phyloP scores from a whole-genome alignment of 2,797 vertebrate species.

The Hydrolagus colliei region DNA sequence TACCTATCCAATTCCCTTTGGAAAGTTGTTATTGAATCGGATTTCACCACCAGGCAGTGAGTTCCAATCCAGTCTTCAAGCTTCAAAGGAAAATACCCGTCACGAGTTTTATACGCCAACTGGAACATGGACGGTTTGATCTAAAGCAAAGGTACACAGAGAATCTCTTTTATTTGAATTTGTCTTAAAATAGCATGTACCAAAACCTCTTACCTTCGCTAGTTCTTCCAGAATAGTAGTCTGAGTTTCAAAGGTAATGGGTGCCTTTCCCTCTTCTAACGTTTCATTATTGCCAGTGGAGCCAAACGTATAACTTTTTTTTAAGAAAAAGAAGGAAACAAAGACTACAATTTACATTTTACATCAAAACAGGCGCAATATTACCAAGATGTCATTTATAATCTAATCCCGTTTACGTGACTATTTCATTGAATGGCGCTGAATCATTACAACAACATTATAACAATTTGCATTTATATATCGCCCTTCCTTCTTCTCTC shows the following conservation, averaged over 20 bases:
- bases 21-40: too few species aligned
- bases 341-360: background rate
- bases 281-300: slow-evolving; percentile 61
- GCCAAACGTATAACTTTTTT: slow-evolving; percentile 69
- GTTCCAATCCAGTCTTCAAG: background rate
- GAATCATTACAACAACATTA: too few species aligned
- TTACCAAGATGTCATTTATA: too few species aligned
- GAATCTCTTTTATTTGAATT: too few species aligned
- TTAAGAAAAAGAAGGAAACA: slow-evolving; percentile 14
- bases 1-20: too few species aligned
- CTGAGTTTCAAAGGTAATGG: slow-evolving; percentile 69
- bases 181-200: too few species aligned
- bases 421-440: too few species aligned
- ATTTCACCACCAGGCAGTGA: too few species aligned
- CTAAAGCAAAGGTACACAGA: slow-evolving; percentile 34
- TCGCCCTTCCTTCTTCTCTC: too few species aligned
- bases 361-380: too few species aligned
- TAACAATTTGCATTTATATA: too few species aligned
- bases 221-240: slow-evolving; percentile 63
- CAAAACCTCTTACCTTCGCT: slow-evolving; percentile 56
- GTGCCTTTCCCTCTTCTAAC: slow-evolving; percentile 56
- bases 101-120: background rate
- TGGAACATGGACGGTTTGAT: background rate
- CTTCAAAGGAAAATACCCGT: background rate
- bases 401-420: too few species aligned